Base-by-base conservation (phyloP, 2,797 vertebrate genomes). In the Tokudaia tokunoshimensis region DNA sequence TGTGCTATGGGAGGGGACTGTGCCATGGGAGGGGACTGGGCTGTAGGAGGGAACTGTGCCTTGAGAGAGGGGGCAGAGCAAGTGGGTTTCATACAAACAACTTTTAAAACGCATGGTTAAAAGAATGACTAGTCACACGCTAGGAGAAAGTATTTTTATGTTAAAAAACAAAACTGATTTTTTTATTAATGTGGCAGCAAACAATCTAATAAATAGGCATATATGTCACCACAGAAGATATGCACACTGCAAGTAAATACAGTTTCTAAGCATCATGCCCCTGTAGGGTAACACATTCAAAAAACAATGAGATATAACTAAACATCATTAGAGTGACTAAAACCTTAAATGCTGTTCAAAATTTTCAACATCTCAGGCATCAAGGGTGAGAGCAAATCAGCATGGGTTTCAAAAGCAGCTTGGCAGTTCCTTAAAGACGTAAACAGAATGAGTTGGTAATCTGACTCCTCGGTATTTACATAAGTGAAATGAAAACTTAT, bases 401-500 rank as follows among this genome's bases (percentile, higher is more conserved):
- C 74, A 34, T 31, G 17, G 37, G 52, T 81, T 29, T 81, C 52
- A 86, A 74, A 80, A 91, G 76, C 37, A 85, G 31, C 63, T 81
- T 91, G 47, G 61, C n/a, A 75, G 52, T 91, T 89, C 86, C 86
- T 93, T 94, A 78, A 89, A 93, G 95, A 80, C 11, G 34, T 83
- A 94, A 92, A 88, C 50, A 55, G 29, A 75, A 4, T 75, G 80
- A 74, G 70, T 79, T 29, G 82, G 26, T 89, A 65, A 94, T 83
- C 90, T 94, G 75, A 97, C 34, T 86, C 47, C n/a, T 82, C 55
- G 41, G 41, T 82, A 79, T 89, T 96, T 90, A 80, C 80, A 57
- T 65, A 93, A 79, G 24, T 92, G 80, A 94, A 94, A 92, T 94
- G 70, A 89, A 89, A 83, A 70, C 31, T 88, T 93, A 29, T 12